A percentile compares a stretch with the other conserved stretches of the same genome.
Conservation (phyloP, 2,113 vertebrate genomes). For the Tichodroma muraria region DNA sequence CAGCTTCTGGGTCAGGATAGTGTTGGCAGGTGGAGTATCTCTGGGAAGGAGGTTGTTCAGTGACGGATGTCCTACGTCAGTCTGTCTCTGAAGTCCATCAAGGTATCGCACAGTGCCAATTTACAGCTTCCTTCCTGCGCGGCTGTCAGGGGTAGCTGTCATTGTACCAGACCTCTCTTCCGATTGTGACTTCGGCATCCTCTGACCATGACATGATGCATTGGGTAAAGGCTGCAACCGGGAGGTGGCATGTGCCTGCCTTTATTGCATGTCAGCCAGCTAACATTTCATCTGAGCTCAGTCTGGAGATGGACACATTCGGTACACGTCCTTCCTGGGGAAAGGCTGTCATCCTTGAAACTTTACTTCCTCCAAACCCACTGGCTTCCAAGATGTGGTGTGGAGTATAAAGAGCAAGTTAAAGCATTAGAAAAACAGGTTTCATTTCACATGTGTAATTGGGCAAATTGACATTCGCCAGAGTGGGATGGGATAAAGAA, state of each 20-base stretch:
- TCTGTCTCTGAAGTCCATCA: not conserved
- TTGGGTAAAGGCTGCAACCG: not conserved
- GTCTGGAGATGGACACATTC: not conserved
- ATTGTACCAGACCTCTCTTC: not conserved
- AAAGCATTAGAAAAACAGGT: not conserved
- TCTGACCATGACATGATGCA: accelerated
- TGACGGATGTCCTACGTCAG: accelerated
- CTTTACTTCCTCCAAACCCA: not conserved
- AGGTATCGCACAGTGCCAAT: not conserved
- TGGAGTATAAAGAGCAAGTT: not conserved
- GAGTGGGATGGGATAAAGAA: not conserved
- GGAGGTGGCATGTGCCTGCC: not conserved
- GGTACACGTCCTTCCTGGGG: not conserved
- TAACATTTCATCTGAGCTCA: not conserved
- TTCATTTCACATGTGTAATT: not conserved
- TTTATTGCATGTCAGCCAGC: not conserved
- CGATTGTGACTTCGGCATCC: accelerated
- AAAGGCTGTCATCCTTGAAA: not conserved
- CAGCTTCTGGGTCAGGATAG: not conserved
- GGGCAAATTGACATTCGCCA: not conserved
- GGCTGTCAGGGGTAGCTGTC: not conserved
- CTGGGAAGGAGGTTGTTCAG: not conserved
- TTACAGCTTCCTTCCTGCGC: not conserved
- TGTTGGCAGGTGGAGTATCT: not conserved
- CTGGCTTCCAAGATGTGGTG: accelerated